Evolutionary conservation across 2,113 vertebrate genomes (phyloP), one percentile per base, ranked within the genome.

Genomic region (Alosa alosa): DNA sequence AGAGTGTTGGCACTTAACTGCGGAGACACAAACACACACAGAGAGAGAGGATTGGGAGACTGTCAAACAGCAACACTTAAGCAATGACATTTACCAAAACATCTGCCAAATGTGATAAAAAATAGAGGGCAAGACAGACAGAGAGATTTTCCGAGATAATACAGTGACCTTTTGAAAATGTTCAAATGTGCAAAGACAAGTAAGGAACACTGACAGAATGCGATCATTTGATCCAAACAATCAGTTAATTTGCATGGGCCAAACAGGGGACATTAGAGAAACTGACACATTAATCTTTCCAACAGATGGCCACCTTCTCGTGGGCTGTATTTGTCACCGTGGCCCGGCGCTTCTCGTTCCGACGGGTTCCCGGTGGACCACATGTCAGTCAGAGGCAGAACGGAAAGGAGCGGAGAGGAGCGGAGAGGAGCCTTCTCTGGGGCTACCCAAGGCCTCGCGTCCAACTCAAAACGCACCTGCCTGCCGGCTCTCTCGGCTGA

Each of bases 1-100:
- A 99, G 91, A 90, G 95, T 89, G 0, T 99, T 99, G 94, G 97
- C 97, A n/a, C 95, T 94, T 57, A 99, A 95, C 98, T 99, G 91
- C 72, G 25, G 84, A 86, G n/a, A 82, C 44, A 85, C n/a, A 88
- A n/a, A 7, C 55, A 60, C 2, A 18, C 17, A 57, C 3, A 60
- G 25, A 22, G 82, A 72, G 9, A 36, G 64, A 8, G 64, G 25
- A 72, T 72, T 25, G 25, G n/a, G 25, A 68, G 8, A 68, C n/a
- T 64, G 57, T 64, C 25, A 25, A 36, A 31, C 64, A 36, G 25
- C 13, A 17, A 36, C 72, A 78, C 72, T 36, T 15, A 3, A 13
- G 13, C 25, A 11, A 39, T 78, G 83, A 87, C 83, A 85, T 78
- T 78, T 78, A 36, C 18, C 13, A 39, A 36, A 78, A 10, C 64